A percentile compares a stretch with the other conserved stretches of the same genome.
phyloP scores from a whole-genome alignment of 2,113 vertebrate genomes.

The Aramus guarauna region DNA sequence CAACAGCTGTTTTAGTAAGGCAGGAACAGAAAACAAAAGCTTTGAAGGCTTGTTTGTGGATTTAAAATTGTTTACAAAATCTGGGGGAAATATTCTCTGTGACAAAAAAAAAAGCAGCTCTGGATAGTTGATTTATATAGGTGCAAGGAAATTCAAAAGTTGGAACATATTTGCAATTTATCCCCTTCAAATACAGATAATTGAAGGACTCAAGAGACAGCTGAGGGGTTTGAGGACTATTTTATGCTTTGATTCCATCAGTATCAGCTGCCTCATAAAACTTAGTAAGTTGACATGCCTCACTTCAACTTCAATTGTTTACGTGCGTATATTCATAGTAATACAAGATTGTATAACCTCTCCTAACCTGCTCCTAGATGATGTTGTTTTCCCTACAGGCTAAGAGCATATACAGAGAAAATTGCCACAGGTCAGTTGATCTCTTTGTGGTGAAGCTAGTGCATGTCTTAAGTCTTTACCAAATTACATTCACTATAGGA shows the following conservation, averaged over 20 bases:
- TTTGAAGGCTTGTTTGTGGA: background rate
- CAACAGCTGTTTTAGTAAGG: background rate
- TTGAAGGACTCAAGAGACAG: background rate
- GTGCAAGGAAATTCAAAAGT: background rate
- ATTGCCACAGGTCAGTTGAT: background rate
- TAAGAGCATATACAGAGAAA: background rate
- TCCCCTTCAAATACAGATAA: background rate
- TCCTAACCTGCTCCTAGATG: background rate
- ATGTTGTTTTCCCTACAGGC: background rate
- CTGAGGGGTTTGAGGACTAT: background rate
- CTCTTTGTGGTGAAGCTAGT: background rate
- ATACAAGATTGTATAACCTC: background rate
- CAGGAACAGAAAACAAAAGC: conserved; percentile 3
- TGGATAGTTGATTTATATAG: background rate
- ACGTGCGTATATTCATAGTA: background rate
- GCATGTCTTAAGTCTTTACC: background rate
- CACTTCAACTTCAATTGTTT: background rate
- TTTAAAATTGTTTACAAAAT: background rate
- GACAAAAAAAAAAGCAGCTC: background rate
- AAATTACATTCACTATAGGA: background rate
- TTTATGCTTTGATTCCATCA: background rate
- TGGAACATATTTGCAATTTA: background rate
- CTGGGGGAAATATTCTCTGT: background rate
- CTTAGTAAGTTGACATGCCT: background rate
- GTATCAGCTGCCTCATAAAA: background rate